phyloP scores from a whole-genome alignment of 2,113 vertebrate species.

The Paradisaea rubra region DNA sequence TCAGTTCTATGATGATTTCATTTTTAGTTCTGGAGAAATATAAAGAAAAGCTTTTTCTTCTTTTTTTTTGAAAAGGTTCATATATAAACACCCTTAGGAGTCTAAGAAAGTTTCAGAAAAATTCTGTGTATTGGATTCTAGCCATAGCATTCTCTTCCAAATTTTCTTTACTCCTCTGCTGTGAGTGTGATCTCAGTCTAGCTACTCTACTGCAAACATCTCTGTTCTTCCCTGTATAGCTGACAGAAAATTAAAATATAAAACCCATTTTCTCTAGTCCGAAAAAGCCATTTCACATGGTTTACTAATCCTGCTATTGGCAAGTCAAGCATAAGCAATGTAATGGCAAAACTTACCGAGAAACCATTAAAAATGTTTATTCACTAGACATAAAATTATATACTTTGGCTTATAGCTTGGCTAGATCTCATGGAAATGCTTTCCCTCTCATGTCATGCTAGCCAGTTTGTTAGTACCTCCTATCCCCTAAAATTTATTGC shows the following conservation, averaged over 20 bases:
- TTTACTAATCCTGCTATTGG: background rate
- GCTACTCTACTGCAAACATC: background rate
- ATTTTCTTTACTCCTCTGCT: background rate
- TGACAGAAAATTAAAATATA: background rate
- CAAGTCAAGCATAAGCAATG: background rate
- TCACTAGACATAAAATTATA: background rate
- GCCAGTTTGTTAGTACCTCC: background rate
- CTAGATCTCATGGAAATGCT: background rate
- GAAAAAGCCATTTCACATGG: background rate
- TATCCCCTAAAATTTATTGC: background rate
- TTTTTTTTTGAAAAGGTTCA: background rate
- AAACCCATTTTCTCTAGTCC: background rate
- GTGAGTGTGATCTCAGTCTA: background rate
- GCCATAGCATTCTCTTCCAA: background rate
- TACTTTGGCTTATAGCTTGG: background rate
- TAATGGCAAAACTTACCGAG: background rate
- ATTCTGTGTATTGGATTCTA: background rate
- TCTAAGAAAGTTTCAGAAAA: background rate
- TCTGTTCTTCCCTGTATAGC: background rate
- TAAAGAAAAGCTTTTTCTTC: background rate
- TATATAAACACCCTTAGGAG: background rate
- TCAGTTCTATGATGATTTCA: background rate
- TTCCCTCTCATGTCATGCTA: background rate
- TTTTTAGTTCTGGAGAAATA: background rate
- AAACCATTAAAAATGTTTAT: background rate